Evolutionary conservation across 2,888 invertebrate genomes (phyloP).

Genomic region (Disparrhopalites patrizii): DNA sequence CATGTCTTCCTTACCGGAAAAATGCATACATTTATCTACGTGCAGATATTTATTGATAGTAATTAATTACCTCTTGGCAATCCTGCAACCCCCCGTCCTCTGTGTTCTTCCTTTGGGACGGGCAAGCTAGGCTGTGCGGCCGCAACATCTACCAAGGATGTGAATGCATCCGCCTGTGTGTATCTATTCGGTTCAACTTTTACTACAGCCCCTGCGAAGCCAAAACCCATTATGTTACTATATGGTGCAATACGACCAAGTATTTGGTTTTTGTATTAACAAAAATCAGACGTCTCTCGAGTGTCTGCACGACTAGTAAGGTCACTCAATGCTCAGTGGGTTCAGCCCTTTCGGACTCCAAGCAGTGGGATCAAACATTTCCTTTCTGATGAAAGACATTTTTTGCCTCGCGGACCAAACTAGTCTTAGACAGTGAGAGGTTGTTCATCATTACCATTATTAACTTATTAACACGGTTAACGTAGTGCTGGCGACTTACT

Average conservation of each 20-base stretch:
- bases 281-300: constrained; percentile 25
- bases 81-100: constrained; percentile 38
- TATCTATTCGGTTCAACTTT: constrained; percentile 44
- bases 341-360: constrained; percentile 34
- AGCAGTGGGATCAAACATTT: constrained; percentile 19
- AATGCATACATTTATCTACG: no score
- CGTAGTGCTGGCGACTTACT: constrained; percentile 35
- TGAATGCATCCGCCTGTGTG: constrained; percentile 72
- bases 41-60: no score
- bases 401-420: constrained; percentile 8
- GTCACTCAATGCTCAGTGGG: constrained; percentile 28
- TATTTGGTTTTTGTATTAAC: neutral
- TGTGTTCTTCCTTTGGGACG: constrained; percentile 59
- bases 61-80: constrained; percentile 43
- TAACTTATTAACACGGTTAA: neutral
- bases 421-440: constrained; percentile 23
- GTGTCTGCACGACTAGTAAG: constrained; percentile 18
- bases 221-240: neutral
- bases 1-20: neutral
- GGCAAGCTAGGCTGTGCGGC: constrained; percentile 83
- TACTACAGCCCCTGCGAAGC: constrained; percentile 26
- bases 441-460: constrained; percentile 19
- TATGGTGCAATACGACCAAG: neutral
- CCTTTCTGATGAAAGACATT: constrained; percentile 6
- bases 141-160: constrained; percentile 71